Percentiles rank a stretch among this genome's conserved stretches.
These are phyloP conservation scores for Anser cygnoides DNA, from an alignment of 2,113 vertebrate genomes.

Conservation along the genomic window DNA sequence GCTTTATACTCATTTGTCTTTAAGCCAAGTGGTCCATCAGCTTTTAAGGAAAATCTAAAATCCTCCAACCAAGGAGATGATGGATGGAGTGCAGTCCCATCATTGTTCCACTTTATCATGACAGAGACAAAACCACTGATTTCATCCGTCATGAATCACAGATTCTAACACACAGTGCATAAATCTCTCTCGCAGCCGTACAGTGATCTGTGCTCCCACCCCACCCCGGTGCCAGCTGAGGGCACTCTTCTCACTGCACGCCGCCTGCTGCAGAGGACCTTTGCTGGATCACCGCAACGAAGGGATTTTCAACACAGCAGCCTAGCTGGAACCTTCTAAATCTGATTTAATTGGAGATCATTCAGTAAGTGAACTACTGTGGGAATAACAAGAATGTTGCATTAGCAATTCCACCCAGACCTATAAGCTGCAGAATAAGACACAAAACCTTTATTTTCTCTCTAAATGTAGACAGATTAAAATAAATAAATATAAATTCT, in stretches of 20 bases:
- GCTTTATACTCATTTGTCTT: not conserved
- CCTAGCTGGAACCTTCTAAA: not conserved
- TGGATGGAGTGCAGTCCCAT: not conserved
- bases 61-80: not conserved
- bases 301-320: not conserved
- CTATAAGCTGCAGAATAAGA: not conserved
- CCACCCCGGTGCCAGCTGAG: not conserved
- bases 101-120: not conserved
- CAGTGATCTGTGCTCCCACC: not conserved
- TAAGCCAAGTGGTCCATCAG: not conserved
- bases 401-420: too few species aligned
- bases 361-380: accelerated
- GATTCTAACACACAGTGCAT: accelerated
- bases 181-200: accelerated
- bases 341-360: not conserved
- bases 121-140: not conserved
- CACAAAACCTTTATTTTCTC: not conserved
- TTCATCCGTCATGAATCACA: not conserved
- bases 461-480: not conserved
- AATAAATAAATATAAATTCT: too few species aligned
- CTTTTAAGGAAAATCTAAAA: not conserved
- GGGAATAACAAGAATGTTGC: not conserved
- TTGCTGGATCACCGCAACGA: not conserved
- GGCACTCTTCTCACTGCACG: not conserved
- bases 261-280: not conserved